These are phyloP conservation scores for Chaenogobius annularis DNA, from an alignment of 2,113 vertebrate species.

Conservation along the genomic window DNA sequence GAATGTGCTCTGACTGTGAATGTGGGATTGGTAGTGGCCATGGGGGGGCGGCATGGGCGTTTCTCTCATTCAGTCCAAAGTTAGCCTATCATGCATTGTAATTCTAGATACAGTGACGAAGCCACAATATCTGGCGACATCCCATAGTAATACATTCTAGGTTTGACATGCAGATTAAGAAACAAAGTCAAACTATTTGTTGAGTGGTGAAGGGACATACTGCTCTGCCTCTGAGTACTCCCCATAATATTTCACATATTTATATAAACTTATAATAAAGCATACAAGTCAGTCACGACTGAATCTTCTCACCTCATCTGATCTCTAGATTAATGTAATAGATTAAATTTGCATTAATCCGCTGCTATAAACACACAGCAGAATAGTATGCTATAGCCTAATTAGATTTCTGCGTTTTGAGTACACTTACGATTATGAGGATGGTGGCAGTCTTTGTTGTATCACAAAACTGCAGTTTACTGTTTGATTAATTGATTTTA, in stretches of 20 bases:
- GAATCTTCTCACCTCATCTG: not conserved
- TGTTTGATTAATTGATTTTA: constrained; percentile 70
- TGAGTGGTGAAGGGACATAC: not conserved
- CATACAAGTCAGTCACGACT: not conserved
- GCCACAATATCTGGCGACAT: not conserved
- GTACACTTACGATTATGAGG: constrained; percentile 18
- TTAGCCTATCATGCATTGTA: not conserved
- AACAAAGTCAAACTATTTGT: not conserved
- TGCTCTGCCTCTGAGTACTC: not conserved
- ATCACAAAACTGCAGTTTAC: constrained; percentile 34
- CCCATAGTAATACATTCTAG: not conserved
- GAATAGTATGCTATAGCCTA: constrained; percentile 13
- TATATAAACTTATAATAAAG: not conserved
- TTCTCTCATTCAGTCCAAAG: not conserved
- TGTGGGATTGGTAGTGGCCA: not conserved
- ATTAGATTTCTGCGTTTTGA: constrained; percentile 24
- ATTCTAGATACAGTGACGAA: not conserved
- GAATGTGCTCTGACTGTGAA: not conserved
- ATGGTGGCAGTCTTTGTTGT: constrained; percentile 16
- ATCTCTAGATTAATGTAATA: constrained; percentile 1
- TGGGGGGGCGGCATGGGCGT: too few species aligned
- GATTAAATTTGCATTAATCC: not conserved
- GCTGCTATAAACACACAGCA: constrained; percentile 4
- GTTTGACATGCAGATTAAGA: not conserved
- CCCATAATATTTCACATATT: not conserved